Percentiles rank a stretch among this genome's conserved stretches.
These are phyloP conservation scores for Sebastes matsubarae DNA, from an alignment of 2,797 vertebrate species.

Conservation along the genomic window DNA sequence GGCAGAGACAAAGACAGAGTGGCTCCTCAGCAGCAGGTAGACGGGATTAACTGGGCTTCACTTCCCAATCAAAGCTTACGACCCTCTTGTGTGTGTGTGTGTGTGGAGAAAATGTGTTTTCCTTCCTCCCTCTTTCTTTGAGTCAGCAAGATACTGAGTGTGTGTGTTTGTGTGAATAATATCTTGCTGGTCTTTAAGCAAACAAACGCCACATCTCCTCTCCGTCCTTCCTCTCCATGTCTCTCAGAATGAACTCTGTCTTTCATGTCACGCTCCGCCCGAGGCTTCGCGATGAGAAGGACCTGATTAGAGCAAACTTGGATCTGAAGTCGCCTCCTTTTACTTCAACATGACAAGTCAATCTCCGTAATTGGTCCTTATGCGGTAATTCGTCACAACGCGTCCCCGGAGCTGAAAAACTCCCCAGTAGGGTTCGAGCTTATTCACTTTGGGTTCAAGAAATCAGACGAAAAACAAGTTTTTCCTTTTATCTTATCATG, in stretches of 20 bases:
- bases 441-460: slow-evolving; percentile 4
- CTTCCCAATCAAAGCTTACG: slow-evolving; percentile 35
- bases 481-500: slow-evolving; percentile 13
- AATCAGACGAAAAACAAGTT: slow-evolving; percentile 5
- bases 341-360: slow-evolving; percentile 26
- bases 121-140: neutral
- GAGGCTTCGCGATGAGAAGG: slow-evolving; percentile 12
- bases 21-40: slow-evolving; percentile 33
- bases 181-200: slow-evolving; percentile 18
- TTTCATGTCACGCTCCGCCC: slow-evolving; percentile 19
- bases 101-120: neutral
- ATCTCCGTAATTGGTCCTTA: slow-evolving; percentile 47
- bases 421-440: neutral
- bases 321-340: slow-evolving; percentile 33
- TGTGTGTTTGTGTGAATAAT: neutral
- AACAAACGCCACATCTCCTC: slow-evolving; percentile 16
- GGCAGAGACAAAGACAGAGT: slow-evolving; percentile 9
- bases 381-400: slow-evolving; percentile 10
- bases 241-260: neutral
- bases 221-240: slow-evolving; percentile 5
- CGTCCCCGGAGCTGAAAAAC: slow-evolving; percentile 2
- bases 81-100: slow-evolving; percentile 7
- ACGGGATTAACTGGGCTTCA: slow-evolving; percentile 46
- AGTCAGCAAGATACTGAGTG: neutral
- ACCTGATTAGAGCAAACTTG: slow-evolving; percentile 31